Evolutionary conservation across 2,797 vertebrate species (phyloP), one percentile per base, ranked within the genome.

Genomic region (Enteromius trimaculatus): DNA sequence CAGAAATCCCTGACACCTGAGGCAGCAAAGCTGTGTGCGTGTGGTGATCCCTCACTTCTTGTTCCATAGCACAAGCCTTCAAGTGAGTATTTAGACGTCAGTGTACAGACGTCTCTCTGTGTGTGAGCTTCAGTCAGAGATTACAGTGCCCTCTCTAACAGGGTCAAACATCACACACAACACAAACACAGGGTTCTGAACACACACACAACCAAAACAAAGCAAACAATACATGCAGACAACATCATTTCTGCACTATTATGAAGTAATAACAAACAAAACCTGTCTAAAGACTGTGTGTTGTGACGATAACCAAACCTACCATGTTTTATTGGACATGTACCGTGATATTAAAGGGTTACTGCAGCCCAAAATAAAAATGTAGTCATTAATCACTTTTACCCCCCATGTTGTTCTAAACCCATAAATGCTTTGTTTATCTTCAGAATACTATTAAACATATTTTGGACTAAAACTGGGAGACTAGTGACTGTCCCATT

Each of bases 1-100:
- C 44, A 75, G 71, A 75, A 75, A 74, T 53, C 47, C 47, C 69
- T 34, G 19, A 53, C 49, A 75, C 71, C 49, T 75, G 71, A 75
- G 49, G 71, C 71, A 49, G 69, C 69, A 71, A 71, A 47, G 7
- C n/a, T 42, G 19, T 68, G 34, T 39, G 34, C 21, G 9, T 66
- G 31, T 65, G 55, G 55, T 58, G 55, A 58, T 58, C 55, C 55
- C n/a, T 11, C 8, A 23, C 55, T 58, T 58, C 21, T 21, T 58
- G 21, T 58, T 58, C 55, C n/a, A 23, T 23, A 58, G 23, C 55
- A 64, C 23, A 64, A 29, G 60, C 6, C 26, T 65, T 17, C 14
- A 65, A 65, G 64, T 37, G 31, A 37, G 64, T 37, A 31, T 66
- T 66, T 66, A 37, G 29, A 9, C 17, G 0, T 66, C 31, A 34